Evolutionary conservation across 1,140 invertebrate species (phyloP).

Genomic region (Eubasilissa regina): DNA sequence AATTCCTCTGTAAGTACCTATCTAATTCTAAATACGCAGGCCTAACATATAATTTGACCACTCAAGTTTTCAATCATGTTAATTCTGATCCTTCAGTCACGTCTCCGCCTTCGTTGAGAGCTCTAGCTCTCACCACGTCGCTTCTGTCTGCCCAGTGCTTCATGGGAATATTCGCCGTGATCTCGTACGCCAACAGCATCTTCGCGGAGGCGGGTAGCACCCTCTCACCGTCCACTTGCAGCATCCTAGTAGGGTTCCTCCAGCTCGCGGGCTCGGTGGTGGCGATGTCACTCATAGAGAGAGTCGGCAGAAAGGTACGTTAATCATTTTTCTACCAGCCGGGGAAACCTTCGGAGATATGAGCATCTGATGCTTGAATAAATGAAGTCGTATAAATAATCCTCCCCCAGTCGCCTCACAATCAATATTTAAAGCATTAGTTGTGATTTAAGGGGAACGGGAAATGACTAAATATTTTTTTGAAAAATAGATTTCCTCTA

Average conservation of each 20-base stretch:
- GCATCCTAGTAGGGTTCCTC: constrained; percentile 44
- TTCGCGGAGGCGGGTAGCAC: constrained; percentile 48
- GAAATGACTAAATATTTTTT: no score
- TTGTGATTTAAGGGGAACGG: no score
- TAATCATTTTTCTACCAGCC: no score
- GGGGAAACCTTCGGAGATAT: no score
- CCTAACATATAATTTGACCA: no score
- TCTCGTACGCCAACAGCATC: constrained; percentile 41
- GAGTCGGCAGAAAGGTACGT: constrained; percentile 62
- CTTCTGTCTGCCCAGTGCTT: constrained; percentile 30
- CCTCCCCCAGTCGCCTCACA: no score
- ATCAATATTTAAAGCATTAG: no score
- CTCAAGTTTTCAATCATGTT: neutral
- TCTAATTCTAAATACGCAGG: no score
- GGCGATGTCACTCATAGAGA: constrained; percentile 63
- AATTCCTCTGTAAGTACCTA: constrained; percentile 2
- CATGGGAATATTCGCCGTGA: constrained; percentile 50
- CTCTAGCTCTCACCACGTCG: neutral
- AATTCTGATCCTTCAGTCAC: neutral
- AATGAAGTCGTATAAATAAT: no score
- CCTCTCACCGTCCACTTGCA: constrained; percentile 23
- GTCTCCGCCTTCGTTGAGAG: constrained; percentile 3
- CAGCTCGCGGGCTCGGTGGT: constrained; percentile 54
- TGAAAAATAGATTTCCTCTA: no score
- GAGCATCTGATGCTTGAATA: no score